Base-by-base conservation (phyloP, 2,113 vertebrate genomes). In the Emydura subglobosa region DNA sequence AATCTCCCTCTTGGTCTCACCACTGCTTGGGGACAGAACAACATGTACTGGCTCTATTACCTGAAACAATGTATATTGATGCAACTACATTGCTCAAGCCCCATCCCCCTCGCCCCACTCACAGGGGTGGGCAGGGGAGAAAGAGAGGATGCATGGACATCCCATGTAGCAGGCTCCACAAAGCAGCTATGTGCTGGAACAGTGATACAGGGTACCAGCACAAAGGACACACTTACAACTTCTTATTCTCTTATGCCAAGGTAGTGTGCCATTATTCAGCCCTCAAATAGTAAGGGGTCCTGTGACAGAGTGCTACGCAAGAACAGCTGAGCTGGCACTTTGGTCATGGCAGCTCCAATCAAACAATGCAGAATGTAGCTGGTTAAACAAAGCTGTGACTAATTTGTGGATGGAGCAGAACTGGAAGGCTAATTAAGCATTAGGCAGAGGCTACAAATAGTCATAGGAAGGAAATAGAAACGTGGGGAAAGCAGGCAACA, bases 181-280 rank as follows among this genome's bases (percentile, higher is more conserved):
- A 78, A 47, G 11, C 42, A 47, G 74, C 42, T 1, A 47, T 44
- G 27, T n/a, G 53, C 61, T 78, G 51, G 21, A 34, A 55, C 17
- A 4, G n/a, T 1, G 22, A 16, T 34, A 83, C 31, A 14, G n/a
- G 39, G 39, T 1, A 49, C 14, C 1, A 25, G 44, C 31, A 25
- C 5, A 1, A 0, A 4, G 0, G 0, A 78, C 42, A n/a, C 4
- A 47, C n/a, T 72, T 72, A 22, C 65, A 72, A 10, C 65, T n/a
- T 39, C 8, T 68, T 72, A 72, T 5, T 39, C 9, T 5, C n/a
- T 72, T 39, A 17, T 8, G 16, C 65, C 19, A 53, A 53, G 4
- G 14, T 53, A 72, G n/a, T 22, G 19, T 72, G 21, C 19, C 8
- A 72, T 7, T 39, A 22, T 72, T 5, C n/a, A 39, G 65, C n/a